phyloP scores from a whole-genome alignment of 2,797 vertebrate genomes.

The Holocentrus rufus region DNA sequence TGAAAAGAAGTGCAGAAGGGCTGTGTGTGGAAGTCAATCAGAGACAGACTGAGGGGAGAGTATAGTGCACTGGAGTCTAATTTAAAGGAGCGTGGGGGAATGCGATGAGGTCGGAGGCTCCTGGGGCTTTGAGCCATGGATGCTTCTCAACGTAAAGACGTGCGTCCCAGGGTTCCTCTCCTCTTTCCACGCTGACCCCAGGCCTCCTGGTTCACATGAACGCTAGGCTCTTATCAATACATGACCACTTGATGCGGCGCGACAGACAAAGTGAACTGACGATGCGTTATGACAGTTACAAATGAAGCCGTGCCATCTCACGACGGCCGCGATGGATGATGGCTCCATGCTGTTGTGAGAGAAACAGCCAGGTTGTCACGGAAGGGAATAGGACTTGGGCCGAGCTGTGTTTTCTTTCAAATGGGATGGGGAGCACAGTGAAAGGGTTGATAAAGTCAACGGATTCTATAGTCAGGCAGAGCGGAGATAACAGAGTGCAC shows the following conservation, averaged over 20 bases:
- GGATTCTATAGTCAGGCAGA: not conserved
- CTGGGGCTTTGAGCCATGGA: constrained; percentile 54
- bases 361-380: constrained; percentile 60
- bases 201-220: constrained; percentile 54
- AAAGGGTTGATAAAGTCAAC: constrained; percentile 22
- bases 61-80: constrained; percentile 24
- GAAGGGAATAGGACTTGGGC: constrained; percentile 29
- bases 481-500: not conserved
- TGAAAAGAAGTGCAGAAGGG: constrained; percentile 12
- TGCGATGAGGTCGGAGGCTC: constrained; percentile 39
- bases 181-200: constrained; percentile 59
- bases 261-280: constrained; percentile 55
- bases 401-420: constrained; percentile 27
- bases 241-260: constrained; percentile 35
- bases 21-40: constrained; percentile 14
- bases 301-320: constrained; percentile 51
- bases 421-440: constrained; percentile 13
- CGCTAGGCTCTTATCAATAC: constrained; percentile 48
- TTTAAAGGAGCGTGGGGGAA: constrained; percentile 43
- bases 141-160: constrained; percentile 53
- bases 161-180: constrained; percentile 51
- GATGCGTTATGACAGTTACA: constrained; percentile 66
- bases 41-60: constrained; percentile 9
- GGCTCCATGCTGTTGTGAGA: constrained; percentile 50
- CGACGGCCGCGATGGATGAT: constrained; percentile 29